Conservation (phyloP, 2,888 invertebrate species). For the Acronicta leporina region DNA sequence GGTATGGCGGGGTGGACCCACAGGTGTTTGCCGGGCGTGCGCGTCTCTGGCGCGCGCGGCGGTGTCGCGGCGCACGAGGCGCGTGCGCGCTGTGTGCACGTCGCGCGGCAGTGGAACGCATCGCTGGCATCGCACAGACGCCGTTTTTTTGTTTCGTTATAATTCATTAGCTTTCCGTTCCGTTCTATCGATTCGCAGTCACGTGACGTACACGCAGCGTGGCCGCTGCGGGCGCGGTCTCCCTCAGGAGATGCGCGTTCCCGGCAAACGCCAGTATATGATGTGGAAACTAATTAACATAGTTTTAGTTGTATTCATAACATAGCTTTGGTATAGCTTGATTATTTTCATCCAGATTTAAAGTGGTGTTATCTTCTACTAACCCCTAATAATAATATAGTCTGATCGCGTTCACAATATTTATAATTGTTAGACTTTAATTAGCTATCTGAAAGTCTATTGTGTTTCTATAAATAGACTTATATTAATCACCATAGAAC, state of each 20-base stretch:
- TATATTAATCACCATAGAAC: too few relatives aligned
- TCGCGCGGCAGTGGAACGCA: conserved; percentile 42
- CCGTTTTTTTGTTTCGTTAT: conserved; percentile 32
- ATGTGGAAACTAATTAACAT: conserved; percentile 6
- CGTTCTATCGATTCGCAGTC: conserved; percentile 45
- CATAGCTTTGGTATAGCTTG: background rate
- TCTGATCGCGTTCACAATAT: conserved; percentile 24
- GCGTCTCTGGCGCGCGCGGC: conserved; percentile 31
- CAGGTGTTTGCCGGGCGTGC: conserved; percentile 33
- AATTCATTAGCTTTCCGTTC: conserved; percentile 39
- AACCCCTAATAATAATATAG: conserved; percentile 31
- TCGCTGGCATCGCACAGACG: conserved; percentile 43
- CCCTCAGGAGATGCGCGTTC: conserved; percentile 22
- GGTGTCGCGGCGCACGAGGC: conserved; percentile 21
- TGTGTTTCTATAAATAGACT: too few relatives aligned
- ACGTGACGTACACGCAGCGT: conserved; percentile 36
- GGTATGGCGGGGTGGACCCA: conserved; percentile 41
- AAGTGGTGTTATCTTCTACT: conserved; percentile 12
- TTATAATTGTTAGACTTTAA: too few relatives aligned
- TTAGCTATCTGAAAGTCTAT: too few relatives aligned
- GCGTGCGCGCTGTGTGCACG: conserved; percentile 39
- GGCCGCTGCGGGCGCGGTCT: conserved; percentile 25
- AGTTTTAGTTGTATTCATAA: conserved; percentile 3
- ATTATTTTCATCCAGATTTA: background rate
- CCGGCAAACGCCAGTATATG: conserved; percentile 32